Base-by-base conservation (phyloP, 1,140 invertebrate species). In the Latrodectus geometricus region DNA sequence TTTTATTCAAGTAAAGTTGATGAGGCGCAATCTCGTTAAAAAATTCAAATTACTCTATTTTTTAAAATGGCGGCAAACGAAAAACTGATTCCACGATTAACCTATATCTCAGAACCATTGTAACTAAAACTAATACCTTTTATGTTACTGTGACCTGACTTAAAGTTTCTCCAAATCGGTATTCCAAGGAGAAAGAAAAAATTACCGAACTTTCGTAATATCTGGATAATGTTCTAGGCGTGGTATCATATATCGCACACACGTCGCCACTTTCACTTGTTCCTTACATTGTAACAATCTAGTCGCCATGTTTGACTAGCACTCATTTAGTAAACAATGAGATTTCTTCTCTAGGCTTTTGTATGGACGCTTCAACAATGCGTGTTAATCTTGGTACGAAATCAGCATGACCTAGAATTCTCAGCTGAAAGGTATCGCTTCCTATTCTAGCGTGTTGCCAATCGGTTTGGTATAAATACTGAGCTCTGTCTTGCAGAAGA, bases 321-420 rank as follows among this genome's bases (percentile, higher is more conserved):
- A 17, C 72, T 81, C 78, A 81, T 81, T 81, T 81, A 81, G 54
- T 74, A 52, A 72, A 83, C 81, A 83, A 83, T 83, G 20, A 72
- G 81, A 75, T 61, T 83, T 83, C 61, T 65, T 66, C 35, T 17
- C 9, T 48, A 35, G 56, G 54, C 77, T 75, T 83, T 83, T 83
- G 70, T 83, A 83, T 83, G 54, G 72, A 75, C 81, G 74, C 74
- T 83, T 83, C 70, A 50, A 83, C 81, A 83, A 83, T 83, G 72
- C 52, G 54, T 21, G 70, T 81, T 80, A 83, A 83, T 83, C 81
- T 83, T 50, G 56, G 70, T 75, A 75, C n/a, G 23, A 65, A 83
- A 83, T 83, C 81, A 83, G 81, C 54, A 20, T 83, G 81, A 83
- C 81, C 81, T 83, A 83, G 70, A 83, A 83, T 83, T 83, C 81